Base-by-base conservation (phyloP, 2,797 vertebrate genomes). In the Urocyon cinereoargenteus region DNA sequence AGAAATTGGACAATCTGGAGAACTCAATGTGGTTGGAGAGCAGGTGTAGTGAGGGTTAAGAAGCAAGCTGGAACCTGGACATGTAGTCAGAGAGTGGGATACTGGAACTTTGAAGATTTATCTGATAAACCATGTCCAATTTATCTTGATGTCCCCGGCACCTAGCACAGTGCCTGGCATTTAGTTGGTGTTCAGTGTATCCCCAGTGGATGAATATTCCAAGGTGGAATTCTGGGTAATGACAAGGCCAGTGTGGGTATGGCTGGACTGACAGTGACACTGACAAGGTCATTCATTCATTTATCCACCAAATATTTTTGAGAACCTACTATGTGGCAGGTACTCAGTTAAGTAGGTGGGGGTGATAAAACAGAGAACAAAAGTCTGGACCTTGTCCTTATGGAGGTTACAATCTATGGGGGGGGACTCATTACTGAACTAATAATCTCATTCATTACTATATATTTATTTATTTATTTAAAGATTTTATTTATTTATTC, bases 81-180 rank as follows among this genome's bases (percentile, higher is more conserved):
- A 22, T 95, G 45, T 28, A 2, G 14, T 66, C 72, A 92, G 84
- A 73, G 72, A 88, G 24, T 49, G 24, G 36, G 84, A 36, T 73
- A 82, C 36, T 90, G 81, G n/a, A 94, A 59, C 49, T 59, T 72
- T 86, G 62, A 81, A 92, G 61, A 62, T 57, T 55, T 68, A 70
- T 59, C 84, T 86, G 88, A 94, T 81, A 66, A 91, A 68, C n/a
- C 66, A 3, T 66, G 13, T n/a, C 36, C 82, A 84, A 22, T 73
- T 79, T 61, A 68, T 88, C 57, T 68, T 68, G 31, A 36, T 49
- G 66, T 57, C 73, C 88, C 57, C 21, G 55, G 77, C 26, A 59
- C 77, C 11, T 45, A 26, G 26, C 14, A 4, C 40, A 53, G 18
- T 90, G 55, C 84, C 40, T 21, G 36, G 66, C 19, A 49, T 75